Percentiles rank a stretch among this genome's conserved stretches.
These are phyloP conservation scores for Gallinago solitaria DNA, from an alignment of 2,797 vertebrate species.

Conservation along the genomic window DNA sequence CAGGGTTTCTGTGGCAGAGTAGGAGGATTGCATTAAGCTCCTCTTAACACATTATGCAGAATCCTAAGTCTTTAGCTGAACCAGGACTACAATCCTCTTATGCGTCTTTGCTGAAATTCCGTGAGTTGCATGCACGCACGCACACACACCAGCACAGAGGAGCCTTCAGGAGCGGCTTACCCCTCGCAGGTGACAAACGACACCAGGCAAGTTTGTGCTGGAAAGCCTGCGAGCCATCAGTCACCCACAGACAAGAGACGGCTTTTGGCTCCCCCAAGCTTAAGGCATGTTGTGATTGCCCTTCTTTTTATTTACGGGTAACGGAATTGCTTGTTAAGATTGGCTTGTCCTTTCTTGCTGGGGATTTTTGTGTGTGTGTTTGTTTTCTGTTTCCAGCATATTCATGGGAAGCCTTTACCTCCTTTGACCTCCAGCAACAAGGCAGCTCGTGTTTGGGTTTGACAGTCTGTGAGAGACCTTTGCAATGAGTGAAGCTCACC, in stretches of 20 bases:
- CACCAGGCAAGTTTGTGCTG: constrained; percentile 46
- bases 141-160: constrained; percentile 52
- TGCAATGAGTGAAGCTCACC: background rate
- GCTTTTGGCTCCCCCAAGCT: constrained; percentile 21
- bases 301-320: constrained; percentile 43
- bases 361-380: constrained; percentile 35
- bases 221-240: constrained; percentile 15
- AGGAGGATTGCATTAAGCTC: constrained; percentile 65
- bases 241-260: background rate
- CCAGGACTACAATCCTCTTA: constrained; percentile 67
- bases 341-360: constrained; percentile 65
- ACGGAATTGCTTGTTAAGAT: constrained; percentile 23
- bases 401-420: constrained; percentile 43
- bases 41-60: constrained; percentile 67
- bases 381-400: constrained; percentile 30
- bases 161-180: constrained; percentile 52
- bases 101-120: constrained; percentile 62
- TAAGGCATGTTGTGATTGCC: background rate
- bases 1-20: constrained; percentile 52
- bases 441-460: background rate
- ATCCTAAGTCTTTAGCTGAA: constrained; percentile 63
- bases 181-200: constrained; percentile 29
- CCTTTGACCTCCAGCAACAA: constrained; percentile 18
- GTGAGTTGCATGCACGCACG: constrained; percentile 51
- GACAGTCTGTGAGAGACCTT: background rate